Evolutionary conservation across 2,797 vertebrate genomes (phyloP).

Genomic region (Eidolon dupreanum): DNA sequence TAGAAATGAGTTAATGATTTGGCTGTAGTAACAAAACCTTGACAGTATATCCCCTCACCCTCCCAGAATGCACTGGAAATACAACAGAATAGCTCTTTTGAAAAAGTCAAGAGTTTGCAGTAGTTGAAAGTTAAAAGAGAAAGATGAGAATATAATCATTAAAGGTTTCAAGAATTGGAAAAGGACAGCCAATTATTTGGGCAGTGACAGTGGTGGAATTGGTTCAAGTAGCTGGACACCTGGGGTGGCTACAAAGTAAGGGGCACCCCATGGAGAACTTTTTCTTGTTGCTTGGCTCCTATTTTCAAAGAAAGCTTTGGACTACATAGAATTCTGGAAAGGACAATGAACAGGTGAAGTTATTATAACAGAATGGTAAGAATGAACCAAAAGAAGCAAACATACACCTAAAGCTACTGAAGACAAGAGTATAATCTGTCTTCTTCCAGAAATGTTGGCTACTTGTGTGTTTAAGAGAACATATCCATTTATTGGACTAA

Average conservation of each 20-base stretch:
- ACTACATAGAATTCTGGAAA: neutral
- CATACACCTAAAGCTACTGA: neutral
- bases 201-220: neutral
- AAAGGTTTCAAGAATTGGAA: neutral
- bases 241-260: neutral
- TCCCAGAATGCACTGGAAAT: neutral
- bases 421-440: neutral
- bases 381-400: neutral
- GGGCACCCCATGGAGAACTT: neutral
- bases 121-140: conserved; percentile 1
- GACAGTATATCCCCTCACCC: neutral
- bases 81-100: neutral
- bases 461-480: neutral
- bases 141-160: neutral
- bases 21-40: neutral
- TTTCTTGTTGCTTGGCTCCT: neutral
- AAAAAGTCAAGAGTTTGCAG: neutral
- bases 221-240: neutral
- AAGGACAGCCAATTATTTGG: conserved; percentile 1
- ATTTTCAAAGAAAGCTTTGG: conserved; percentile 18
- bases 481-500: neutral
- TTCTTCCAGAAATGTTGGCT: neutral
- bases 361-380: neutral
- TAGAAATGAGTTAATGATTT: neutral
- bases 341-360: neutral